Base-by-base conservation (phyloP, 1,140 invertebrate species). In the Ceratina calcarata region DNA sequence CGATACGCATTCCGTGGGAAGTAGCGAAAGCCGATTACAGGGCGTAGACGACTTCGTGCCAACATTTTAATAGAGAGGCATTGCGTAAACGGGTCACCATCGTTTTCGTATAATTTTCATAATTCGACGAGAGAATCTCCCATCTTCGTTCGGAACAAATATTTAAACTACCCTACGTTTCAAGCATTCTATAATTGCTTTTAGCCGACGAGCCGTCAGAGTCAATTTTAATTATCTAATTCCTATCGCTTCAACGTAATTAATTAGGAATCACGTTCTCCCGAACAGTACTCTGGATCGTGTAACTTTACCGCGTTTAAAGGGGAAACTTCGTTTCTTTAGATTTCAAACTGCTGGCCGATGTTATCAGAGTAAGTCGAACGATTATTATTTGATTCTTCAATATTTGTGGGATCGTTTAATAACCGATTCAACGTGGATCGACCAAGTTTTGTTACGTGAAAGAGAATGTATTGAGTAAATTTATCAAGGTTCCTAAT, bases 201-300 rank as follows among this genome's bases (percentile, higher is more conserved):
- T 68, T 53, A 27, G 18, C 22, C 49, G 16, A 32, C 49, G 16
- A 18, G 16, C 66, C 16, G 49, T 22, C 7, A 68, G 22, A 27
- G 66, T 68, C 66, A 68, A 68, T 68, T 70, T 70, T 55, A 70
- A 70, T 70, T 32, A 70, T 57, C 24, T 20, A 57, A 70, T 70
- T 70, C 51, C 49, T 70, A 61, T 49, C 55, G 32, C 70, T 81
- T 81, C 81, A 70, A 82, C 81, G 78, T 65, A 27, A 58, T 70
- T 58, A 70, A 70, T 68, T 49, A 27, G 37, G 37, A 45, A 45
- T 45, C 37, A 45, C 37, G 37, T 45, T 45, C 37, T 45, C 37
- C 55, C 3, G 12, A 57, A 57, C 55, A 57, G 55, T n/a, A 10
- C 37, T 45, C 37, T 45, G 37, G 37, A 8, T 45, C 37, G 37